These are phyloP conservation scores for Portunus trituberculatus DNA, from an alignment of 1,140 invertebrate genomes.

Conservation along the genomic window DNA sequence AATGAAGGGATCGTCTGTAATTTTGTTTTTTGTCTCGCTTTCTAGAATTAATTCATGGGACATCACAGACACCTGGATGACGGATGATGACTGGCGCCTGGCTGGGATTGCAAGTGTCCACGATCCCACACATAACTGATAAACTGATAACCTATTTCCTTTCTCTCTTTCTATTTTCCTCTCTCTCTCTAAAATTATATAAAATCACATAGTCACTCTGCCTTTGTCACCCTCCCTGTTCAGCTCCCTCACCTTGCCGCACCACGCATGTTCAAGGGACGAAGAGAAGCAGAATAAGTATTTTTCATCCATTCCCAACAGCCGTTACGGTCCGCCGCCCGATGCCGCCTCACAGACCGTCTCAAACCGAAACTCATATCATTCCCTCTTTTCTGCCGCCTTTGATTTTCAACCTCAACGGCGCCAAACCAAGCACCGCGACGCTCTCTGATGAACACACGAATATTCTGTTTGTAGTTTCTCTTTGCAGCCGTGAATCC, in stretches of 20 bases:
- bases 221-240: neutral
- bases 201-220: neutral
- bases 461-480: conserved; percentile 23
- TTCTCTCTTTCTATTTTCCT: neutral
- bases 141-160: too few species aligned
- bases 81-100: neutral
- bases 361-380: conserved; percentile 2
- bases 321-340: neutral
- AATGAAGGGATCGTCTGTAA: neutral
- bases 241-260: neutral
- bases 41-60: neutral
- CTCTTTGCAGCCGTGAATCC: neutral
- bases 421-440: neutral
- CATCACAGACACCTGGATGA: neutral
- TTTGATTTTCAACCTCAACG: neutral
- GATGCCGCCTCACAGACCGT: neutral
- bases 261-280: neutral
- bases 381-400: neutral
- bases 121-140: neutral
- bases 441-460: conserved; percentile 7
- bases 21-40: neutral
- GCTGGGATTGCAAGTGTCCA: neutral
- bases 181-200: neutral
- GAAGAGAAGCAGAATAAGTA: neutral
- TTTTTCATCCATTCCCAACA: neutral